Conservation (phyloP, 64 coral and sea anemone genomes). For the Stichodactyla mertensii region DNA sequence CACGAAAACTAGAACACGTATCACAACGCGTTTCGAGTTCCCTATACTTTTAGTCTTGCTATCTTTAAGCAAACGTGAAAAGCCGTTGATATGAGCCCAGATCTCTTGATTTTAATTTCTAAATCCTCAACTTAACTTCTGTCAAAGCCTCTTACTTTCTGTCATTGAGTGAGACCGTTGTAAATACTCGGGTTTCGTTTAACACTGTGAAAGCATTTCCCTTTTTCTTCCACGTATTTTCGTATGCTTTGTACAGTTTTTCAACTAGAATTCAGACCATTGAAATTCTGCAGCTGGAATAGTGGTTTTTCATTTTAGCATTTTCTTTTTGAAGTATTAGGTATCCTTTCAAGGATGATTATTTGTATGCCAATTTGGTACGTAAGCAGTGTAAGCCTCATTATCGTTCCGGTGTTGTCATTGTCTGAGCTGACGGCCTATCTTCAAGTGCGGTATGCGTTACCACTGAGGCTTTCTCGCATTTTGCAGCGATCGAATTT, state of each 20-base stretch:
- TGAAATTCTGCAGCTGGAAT: not conserved
- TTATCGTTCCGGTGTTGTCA: constrained; percentile 1
- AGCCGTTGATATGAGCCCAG: not conserved
- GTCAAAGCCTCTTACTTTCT: constrained; percentile 10
- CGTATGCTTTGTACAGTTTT: not conserved
- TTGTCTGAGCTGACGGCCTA: constrained; percentile 3
- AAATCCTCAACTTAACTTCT: constrained; percentile 14
- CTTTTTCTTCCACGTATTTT: not conserved
- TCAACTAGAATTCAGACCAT: not conserved
- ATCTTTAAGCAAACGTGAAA: not conserved
- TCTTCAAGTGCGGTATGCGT: constrained; percentile 10
- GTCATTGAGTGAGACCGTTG: constrained; percentile 5
- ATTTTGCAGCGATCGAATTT: constrained; percentile 1
- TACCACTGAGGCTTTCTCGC: not conserved
- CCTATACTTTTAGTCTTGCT: not conserved
- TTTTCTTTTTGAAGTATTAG: constrained; percentile 22
- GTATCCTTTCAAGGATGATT: constrained; percentile 12
- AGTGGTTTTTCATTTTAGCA: constrained; percentile 20
- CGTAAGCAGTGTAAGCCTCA: not conserved
- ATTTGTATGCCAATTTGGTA: constrained; percentile 17
- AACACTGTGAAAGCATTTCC: not conserved
- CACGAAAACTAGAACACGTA: not conserved
- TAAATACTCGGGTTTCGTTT: not conserved
- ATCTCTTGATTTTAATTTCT: constrained; percentile 1
- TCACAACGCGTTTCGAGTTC: not conserved